Base-by-base conservation (phyloP, 2,797 vertebrate species). In the Gastrophryne carolinensis region DNA sequence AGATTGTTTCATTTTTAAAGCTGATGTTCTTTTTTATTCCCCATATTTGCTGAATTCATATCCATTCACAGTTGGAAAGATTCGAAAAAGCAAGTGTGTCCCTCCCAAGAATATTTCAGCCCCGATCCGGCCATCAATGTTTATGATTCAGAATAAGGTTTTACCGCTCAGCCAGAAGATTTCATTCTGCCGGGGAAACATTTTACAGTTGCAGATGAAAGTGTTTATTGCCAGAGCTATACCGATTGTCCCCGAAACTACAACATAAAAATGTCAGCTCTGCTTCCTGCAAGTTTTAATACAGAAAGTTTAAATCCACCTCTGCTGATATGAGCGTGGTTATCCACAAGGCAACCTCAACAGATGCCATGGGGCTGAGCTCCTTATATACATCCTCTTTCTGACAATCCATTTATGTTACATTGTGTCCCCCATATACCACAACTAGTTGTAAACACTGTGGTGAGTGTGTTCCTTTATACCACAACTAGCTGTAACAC, bases 121-220 rank as follows among this genome's bases (percentile, higher is more conserved):
- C 26, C 41, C 58, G 50, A 61, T 75, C 54, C 53, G 24, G 73
- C 34, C 54, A 62, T 75, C 64, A 68, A 75, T 61, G 44, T 75
- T 75, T 75, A 75, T 30, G 73, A 69, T 69, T 37, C 44, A 4
- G 34, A 69, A 75, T 75, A 75, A 61, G 32, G 34, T 69, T 75
- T 75, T 68, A 75, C 41, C 41, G 61, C 73, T 23, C 56, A 62
- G 65, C 64, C 73, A 75, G 73, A 75, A 57, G 65, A 75, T 56
- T 75, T 61, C 44, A 75, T 75, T 75, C 64, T 50, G 39, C 27
- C 23, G 62, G 64, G 41, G 15, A 39, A 47, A 67, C 39, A 58
- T 61, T 75, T 75, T 69, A 75, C 73, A 49, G 29, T 56, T 19
- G 3, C 32, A 61, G 32, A 69, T 75, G 56, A 68, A 75, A 30